Percentiles rank a stretch among this genome's conserved stretches.
Evolutionary conservation across 2,113 vertebrate species (phyloP).

Genomic region (Cyanocitta stelleri): DNA sequence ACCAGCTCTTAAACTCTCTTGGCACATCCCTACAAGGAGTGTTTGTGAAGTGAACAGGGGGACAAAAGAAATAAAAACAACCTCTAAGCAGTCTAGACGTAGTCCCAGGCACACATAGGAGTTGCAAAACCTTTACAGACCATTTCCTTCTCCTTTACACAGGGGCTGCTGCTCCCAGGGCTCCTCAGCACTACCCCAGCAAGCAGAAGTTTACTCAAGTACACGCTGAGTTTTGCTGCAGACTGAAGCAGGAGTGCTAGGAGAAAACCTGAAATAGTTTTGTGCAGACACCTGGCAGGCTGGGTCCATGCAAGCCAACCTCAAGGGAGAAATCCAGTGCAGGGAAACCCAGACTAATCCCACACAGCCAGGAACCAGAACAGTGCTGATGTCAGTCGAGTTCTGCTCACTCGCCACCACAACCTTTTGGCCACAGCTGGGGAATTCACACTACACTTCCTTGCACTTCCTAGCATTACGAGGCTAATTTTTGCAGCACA

Average conservation of each 20-base stretch:
- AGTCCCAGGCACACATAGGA: background rate
- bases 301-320: background rate
- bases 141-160: background rate
- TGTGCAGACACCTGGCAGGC: background rate
- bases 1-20: background rate
- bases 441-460: background rate
- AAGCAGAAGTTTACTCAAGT: background rate
- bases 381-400: fast-evolving
- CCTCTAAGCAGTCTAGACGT: fast-evolving
- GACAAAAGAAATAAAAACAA: background rate
- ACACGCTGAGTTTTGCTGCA: background rate
- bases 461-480: background rate
- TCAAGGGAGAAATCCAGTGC: background rate
- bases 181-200: background rate
- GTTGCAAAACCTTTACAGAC: background rate
- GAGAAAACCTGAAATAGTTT: background rate
- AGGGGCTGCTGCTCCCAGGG: background rate
- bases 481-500: background rate
- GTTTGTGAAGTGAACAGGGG: background rate
- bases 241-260: background rate
- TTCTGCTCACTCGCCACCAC: background rate
- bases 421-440: background rate
- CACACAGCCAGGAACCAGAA: background rate
- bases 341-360: background rate
- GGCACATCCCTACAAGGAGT: background rate